phyloP scores from a whole-genome alignment of 2,797 vertebrate genomes.

The Prionace glauca region DNA sequence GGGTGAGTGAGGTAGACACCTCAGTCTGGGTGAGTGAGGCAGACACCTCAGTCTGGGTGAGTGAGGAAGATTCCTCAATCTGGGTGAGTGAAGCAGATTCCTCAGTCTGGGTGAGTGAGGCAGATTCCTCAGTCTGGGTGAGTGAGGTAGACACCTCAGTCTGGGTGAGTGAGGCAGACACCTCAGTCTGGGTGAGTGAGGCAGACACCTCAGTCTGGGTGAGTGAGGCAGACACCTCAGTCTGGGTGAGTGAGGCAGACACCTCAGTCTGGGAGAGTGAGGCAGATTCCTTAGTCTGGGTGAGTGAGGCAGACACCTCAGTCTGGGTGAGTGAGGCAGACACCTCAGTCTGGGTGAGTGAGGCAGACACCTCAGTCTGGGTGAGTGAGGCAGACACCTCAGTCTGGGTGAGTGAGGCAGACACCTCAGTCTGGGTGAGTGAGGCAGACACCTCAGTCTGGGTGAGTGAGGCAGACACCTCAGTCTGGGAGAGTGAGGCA shows the following conservation, averaged over 20 bases:
- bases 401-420: too few species aligned
- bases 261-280: too few species aligned
- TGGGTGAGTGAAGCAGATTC: not conserved
- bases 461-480: too few species aligned
- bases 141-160: too few species aligned
- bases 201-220: not conserved
- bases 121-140: not conserved
- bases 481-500: not conserved
- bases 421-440: not conserved
- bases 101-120: not conserved
- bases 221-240: not conserved
- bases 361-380: not conserved
- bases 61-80: too few species aligned
- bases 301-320: not conserved
- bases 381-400: too few species aligned
- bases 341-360: not conserved
- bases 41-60: not conserved
- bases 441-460: not conserved
- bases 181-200: not conserved
- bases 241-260: not conserved
- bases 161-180: not conserved
- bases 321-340: too few species aligned
- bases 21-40: not conserved
- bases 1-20: not conserved
- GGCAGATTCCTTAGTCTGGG: not conserved